phyloP scores from a whole-genome alignment of 2,113 vertebrate species.

The Corapipo altera region DNA sequence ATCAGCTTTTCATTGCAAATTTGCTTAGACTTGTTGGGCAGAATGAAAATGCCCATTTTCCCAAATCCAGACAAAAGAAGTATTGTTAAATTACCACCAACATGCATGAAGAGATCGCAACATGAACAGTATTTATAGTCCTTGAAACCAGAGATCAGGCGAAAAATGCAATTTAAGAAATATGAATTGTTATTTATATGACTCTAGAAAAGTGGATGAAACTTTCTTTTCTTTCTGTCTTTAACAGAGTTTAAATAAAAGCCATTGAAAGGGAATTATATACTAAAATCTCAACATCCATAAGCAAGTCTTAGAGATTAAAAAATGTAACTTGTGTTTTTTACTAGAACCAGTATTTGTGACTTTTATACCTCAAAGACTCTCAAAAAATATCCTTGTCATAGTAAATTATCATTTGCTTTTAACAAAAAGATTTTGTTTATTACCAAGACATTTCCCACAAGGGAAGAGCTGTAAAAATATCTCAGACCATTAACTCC shows the following conservation, averaged over 20 bases:
- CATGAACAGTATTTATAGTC: not conserved
- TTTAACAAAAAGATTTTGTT: not conserved
- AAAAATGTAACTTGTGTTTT: not conserved
- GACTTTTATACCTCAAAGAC: not conserved
- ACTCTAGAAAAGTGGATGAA: not conserved
- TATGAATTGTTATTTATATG: not conserved
- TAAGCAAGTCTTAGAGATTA: not conserved
- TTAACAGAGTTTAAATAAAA: not conserved
- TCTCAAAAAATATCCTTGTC: not conserved
- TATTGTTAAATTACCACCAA: not conserved
- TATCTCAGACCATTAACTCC: not conserved
- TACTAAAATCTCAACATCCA: not conserved
- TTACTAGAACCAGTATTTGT: not conserved
- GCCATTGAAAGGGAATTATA: not conserved
- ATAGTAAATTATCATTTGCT: not conserved
- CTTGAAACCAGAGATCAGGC: not conserved
- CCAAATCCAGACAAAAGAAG: not conserved
- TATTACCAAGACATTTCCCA: not conserved
- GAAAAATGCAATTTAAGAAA: not conserved
- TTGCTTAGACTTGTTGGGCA: not conserved
- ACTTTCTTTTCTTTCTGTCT: not conserved
- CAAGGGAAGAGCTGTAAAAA: not conserved
- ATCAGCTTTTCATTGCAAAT: not conserved
- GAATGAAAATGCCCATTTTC: not conserved
- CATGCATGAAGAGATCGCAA: not conserved